Evolutionary conservation across 2,888 invertebrate species (phyloP), one percentile per base, ranked within the genome.

Genomic region (Drosophila eohydei): DNA sequence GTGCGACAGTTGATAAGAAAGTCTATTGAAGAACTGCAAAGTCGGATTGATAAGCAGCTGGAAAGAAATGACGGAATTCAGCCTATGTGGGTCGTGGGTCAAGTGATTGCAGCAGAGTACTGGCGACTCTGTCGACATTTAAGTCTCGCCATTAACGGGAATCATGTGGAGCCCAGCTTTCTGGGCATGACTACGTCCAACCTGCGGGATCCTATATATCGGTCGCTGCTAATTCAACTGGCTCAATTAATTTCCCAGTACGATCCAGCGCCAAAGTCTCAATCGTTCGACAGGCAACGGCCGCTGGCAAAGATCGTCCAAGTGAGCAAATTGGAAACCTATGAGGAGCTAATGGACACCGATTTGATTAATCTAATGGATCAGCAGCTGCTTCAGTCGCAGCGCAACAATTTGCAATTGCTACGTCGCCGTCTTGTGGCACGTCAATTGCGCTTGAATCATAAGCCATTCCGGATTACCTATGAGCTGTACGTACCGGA

Each of bases 121-220:
- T 71, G 66, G 38, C 34, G 51, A 32, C 54, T 78, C 12, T 83
- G 73, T 30, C 58, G 61, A 6, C 55, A 65, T 6, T 44, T 83
- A 0, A 78, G 71, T 14, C 54, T 58, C 38, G 71, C 66, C n/a
- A 50, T 83, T 7, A 88, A 83, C 81, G 94, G 95, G 81, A 94
- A 95, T 83, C 95, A 94, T 0, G 93, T 94, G n/a, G 56, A 71
- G 26, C 71, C 83, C 3, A 81, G 61, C 44, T 51, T 83, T 11
- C 38, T 90, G 21, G 74, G 78, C 21, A 55, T 78, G 55, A 59
- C 83, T 16, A 78, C 74, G 0, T 70, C 73, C 14, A 83, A 80
- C 66, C 93, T 95, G 40, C 95, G 96, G 71, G 96, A 96, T 88
- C 96, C 96, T 16, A 94, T 95, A 16, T 96, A 95, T 93, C 96